phyloP scores from a whole-genome alignment of 2,888 invertebrate species.

The Chrysina gloriosa region DNA sequence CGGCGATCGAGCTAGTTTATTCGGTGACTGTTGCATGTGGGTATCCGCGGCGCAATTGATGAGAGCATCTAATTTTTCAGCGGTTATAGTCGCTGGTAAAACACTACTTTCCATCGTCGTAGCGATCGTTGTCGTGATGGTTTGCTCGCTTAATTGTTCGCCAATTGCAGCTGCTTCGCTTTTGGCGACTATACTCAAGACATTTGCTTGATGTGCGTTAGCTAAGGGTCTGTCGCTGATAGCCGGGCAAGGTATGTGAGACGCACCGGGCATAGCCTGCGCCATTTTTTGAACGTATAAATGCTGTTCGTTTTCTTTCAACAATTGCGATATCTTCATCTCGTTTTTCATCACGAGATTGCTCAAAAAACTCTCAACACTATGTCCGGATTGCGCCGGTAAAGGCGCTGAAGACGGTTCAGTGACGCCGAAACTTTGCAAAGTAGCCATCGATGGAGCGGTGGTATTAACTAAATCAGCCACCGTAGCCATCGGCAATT shows the following conservation, averaged over 20 bases:
- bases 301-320: constrained; percentile 45
- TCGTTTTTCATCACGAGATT: constrained; percentile 33
- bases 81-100: constrained; percentile 56
- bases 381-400: constrained; percentile 71
- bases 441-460: constrained; percentile 69
- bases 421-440: constrained; percentile 67
- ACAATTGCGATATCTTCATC: constrained; percentile 27
- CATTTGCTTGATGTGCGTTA: constrained; percentile 51
- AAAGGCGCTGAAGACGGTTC: constrained; percentile 64
- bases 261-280: constrained; percentile 52
- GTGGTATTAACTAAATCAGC: constrained; percentile 66
- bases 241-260: constrained; percentile 46
- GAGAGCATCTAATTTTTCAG: constrained; percentile 70
- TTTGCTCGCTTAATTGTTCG: constrained; percentile 45
- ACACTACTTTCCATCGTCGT: constrained; percentile 48
- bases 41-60: constrained; percentile 70
- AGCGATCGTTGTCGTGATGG: constrained; percentile 43
- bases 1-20: constrained; percentile 10
- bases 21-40: constrained; percentile 64
- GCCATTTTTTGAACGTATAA: constrained; percentile 41
- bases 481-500: constrained; percentile 69
- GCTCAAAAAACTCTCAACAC: constrained; percentile 70
- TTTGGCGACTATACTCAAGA: constrained; percentile 56
- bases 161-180: constrained; percentile 54
- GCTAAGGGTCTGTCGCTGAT: constrained; percentile 43